Percentiles rank a stretch among this genome's conserved stretches.
These are phyloP conservation scores for Myathropa florea DNA, from an alignment of 2,888 invertebrate species.

Conservation along the genomic window DNA sequence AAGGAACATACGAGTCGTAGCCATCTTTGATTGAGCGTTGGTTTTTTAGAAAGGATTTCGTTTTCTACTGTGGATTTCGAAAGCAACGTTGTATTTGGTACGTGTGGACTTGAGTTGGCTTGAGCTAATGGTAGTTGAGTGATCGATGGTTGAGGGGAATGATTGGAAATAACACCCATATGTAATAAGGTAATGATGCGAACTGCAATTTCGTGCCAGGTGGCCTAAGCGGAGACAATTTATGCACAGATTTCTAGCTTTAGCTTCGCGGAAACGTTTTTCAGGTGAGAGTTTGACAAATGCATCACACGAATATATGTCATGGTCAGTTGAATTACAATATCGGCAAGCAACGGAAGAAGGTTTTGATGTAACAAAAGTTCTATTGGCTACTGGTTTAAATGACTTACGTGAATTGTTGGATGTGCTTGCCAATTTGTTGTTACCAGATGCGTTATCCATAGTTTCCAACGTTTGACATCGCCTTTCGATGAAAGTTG, in stretches of 20 bases:
- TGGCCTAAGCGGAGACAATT: not conserved
- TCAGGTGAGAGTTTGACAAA: not conserved
- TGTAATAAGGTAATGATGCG: not conserved
- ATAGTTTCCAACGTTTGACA: no score
- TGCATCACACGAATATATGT: no score
- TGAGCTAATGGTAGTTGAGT: not conserved
- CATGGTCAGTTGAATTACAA: no score
- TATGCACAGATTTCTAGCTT: not conserved
- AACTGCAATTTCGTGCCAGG: not conserved
- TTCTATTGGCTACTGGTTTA: not conserved
- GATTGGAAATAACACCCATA: not conserved
- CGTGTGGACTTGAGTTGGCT: not conserved
- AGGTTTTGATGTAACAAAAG: conserved; percentile 1
- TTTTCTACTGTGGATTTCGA: not conserved
- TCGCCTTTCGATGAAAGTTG: not conserved
- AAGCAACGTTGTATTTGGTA: not conserved
- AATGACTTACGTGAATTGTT: not conserved
- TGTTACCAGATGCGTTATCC: not conserved
- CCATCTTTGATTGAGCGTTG: not conserved
- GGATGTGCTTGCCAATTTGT: not conserved
- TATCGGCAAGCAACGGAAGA: no score
- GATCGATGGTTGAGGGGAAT: not conserved
- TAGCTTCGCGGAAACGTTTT: not conserved
- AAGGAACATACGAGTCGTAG: not conserved
- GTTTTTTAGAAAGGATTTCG: not conserved